Evolutionary conservation across 2,113 vertebrate genomes (phyloP).

Genomic region (Mixornis gularis): DNA sequence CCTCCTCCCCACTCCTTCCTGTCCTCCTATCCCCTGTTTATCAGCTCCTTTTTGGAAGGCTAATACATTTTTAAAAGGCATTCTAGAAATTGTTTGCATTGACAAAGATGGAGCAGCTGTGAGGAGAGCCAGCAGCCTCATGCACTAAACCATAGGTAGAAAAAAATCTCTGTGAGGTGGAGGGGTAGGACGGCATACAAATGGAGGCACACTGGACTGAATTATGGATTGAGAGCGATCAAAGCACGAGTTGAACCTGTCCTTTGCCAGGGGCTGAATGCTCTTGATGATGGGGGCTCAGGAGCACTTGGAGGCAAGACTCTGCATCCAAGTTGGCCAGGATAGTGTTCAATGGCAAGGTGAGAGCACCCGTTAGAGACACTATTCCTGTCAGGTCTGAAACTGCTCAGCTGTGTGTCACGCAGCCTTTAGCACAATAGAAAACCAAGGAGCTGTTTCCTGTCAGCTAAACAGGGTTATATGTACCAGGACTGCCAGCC

Average conservation of each 20-base stretch:
- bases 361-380: background rate
- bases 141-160: background rate
- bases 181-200: background rate
- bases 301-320: background rate
- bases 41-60: conserved; percentile 12
- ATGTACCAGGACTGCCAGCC: background rate
- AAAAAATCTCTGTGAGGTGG: background rate
- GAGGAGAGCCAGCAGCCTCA: background rate
- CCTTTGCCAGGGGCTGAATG: background rate
- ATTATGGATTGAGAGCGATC: background rate
- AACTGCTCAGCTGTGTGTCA: background rate
- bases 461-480: background rate
- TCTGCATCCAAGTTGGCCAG: background rate
- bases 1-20: background rate
- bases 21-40: background rate
- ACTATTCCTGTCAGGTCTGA: background rate
- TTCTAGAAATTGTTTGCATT: conserved; percentile 9
- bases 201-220: background rate
- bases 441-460: background rate
- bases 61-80: conserved; percentile 40
- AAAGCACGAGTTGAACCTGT: background rate
- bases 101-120: conserved; percentile 9
- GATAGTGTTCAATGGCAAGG: background rate
- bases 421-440: background rate
- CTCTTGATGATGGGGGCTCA: background rate